Percentiles rank a stretch among this genome's conserved stretches.
Conservation (phyloP, 2,888 invertebrate species). For the Apodemia duryi region DNA sequence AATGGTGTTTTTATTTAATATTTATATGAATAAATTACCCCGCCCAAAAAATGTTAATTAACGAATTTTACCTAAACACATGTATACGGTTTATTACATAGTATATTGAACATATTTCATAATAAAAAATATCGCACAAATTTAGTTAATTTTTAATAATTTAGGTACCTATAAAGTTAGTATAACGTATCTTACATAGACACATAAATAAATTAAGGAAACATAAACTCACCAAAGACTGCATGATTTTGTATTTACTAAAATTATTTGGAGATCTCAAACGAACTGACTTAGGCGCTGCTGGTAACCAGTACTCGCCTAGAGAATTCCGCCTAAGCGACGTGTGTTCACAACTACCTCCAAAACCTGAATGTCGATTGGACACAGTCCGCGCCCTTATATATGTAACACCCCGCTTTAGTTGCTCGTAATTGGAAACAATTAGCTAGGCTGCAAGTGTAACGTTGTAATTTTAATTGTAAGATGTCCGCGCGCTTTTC, state of each 20-base stretch:
- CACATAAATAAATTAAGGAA: conserved; percentile 26
- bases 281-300: conserved; percentile 76
- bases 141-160: no score
- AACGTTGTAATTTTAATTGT: conserved; percentile 68
- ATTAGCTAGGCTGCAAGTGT: conserved; percentile 66
- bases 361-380: conserved; percentile 65
- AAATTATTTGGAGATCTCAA: conserved; percentile 72
- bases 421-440: conserved; percentile 71
- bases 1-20: no score
- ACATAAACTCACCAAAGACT: conserved; percentile 69
- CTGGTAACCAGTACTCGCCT: conserved; percentile 73
- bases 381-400: conserved; percentile 58
- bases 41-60: no score
- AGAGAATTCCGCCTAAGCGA: conserved; percentile 75
- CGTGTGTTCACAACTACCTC: conserved; percentile 63
- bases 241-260: conserved; percentile 68
- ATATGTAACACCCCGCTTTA: conserved; percentile 69
- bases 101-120: no score
- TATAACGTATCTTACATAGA: background rate
- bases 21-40: no score
- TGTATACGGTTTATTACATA: no score
- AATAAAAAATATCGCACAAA: no score
- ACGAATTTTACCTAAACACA: no score
- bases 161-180: no score
- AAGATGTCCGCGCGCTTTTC: conserved; percentile 55